Percentiles rank a stretch among this genome's conserved stretches.
Evolutionary conservation across 2,113 vertebrate genomes (phyloP).

Genomic region (Petrocephalus zakoni): DNA sequence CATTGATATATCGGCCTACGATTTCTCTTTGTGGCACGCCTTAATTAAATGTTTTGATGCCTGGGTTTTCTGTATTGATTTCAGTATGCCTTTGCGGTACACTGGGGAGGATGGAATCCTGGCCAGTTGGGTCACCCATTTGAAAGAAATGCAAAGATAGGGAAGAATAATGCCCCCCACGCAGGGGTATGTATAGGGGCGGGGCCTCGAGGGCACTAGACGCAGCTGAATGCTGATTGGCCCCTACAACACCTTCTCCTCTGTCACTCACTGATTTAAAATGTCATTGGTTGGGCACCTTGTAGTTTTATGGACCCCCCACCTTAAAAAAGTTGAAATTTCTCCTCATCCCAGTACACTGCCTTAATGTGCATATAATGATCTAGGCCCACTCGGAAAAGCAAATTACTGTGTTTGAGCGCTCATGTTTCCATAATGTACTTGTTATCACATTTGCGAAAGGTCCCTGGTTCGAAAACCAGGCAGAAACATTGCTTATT

Average conservation of each 20-base stretch:
- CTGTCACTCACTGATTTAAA: background rate
- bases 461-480: background rate
- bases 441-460: background rate
- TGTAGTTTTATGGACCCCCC: background rate
- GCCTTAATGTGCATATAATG: background rate
- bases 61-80: background rate
- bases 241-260: background rate
- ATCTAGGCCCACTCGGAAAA: background rate
- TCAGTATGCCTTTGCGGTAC: background rate
- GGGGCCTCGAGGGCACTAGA: background rate
- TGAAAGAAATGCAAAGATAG: background rate
- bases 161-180: background rate
- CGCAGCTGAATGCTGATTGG: background rate
- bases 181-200: background rate
- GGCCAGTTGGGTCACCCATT: background rate
- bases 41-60: background rate
- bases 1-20: background rate
- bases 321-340: background rate
- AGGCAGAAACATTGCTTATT: background rate
- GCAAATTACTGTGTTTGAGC: background rate
- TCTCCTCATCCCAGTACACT: background rate
- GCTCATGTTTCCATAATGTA: background rate
- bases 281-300: background rate
- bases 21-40: background rate
- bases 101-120: background rate